These are phyloP conservation scores for Clostera curtula DNA, from an alignment of 2,888 invertebrate genomes.

Conservation along the genomic window DNA sequence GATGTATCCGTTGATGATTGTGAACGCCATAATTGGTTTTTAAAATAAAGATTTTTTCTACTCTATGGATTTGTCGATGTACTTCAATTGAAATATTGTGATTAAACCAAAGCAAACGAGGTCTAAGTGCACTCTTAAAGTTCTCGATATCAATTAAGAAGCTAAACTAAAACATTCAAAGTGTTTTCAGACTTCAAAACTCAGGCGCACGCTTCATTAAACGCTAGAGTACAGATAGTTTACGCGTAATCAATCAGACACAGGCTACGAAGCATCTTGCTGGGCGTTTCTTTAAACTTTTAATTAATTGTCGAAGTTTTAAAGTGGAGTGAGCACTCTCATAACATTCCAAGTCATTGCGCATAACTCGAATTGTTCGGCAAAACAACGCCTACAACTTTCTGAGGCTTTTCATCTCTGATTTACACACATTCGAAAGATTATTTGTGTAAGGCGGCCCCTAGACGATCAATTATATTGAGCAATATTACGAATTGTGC, in stretches of 20 bases:
- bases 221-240: constrained; percentile 20
- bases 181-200: constrained; percentile 8
- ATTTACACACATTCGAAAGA: constrained; percentile 12
- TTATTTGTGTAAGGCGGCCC: background rate
- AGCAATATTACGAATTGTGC: background rate
- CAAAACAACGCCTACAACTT: constrained; percentile 33
- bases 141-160: no score
- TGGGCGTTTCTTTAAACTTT: constrained; percentile 50
- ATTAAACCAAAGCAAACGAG: no score
- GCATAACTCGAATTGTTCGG: constrained; percentile 46
- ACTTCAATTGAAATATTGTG: constrained; percentile 22
- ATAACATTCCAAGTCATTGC: constrained; percentile 42
- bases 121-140: no score
- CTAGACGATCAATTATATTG: background rate
- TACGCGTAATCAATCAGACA: constrained; percentile 18
- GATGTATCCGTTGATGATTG: no score
- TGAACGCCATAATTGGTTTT: no score
- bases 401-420: constrained; percentile 29
- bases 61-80: no score
- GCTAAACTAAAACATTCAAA: background rate
- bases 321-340: constrained; percentile 29
- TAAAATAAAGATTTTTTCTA: no score
- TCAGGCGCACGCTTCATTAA: constrained; percentile 14
- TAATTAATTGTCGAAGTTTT: constrained; percentile 56
- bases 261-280: constrained; percentile 9